A percentile compares a stretch with the other conserved stretches of the same genome.
Conservation (phyloP, 2,888 invertebrate species). For the Xestoiulus laeticollis region DNA sequence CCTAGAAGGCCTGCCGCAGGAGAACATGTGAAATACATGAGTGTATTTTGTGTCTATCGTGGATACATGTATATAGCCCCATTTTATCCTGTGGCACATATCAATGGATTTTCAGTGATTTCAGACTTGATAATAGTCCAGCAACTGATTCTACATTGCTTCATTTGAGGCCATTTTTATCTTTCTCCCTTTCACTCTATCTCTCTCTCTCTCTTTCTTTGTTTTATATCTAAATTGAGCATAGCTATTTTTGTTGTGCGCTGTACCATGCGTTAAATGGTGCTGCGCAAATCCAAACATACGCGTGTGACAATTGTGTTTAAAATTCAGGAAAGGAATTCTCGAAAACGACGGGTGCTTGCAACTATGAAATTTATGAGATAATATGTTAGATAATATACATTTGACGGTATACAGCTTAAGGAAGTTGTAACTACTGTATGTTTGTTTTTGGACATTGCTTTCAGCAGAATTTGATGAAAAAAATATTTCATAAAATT, state of each 20-base stretch:
- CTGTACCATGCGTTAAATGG: not conserved
- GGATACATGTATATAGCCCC: not conserved
- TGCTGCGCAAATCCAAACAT: not conserved
- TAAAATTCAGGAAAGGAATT: not conserved
- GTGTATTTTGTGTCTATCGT: not conserved
- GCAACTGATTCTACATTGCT: not conserved
- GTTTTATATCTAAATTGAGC: not conserved
- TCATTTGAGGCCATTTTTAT: not conserved
- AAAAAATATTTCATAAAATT: too few species aligned
- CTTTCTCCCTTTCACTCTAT: not conserved
- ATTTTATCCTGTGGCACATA: slow-evolving; percentile 4
- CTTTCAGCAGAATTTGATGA: too few species aligned
- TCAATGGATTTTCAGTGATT: not conserved
- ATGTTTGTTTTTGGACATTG: too few species aligned
- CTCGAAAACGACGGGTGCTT: too few species aligned
- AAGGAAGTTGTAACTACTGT: too few species aligned
- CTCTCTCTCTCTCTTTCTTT: not conserved
- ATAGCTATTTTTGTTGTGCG: not conserved
- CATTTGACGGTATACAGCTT: too few species aligned
- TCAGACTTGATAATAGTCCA: not conserved
- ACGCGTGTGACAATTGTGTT: not conserved
- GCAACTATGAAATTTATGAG: too few species aligned
- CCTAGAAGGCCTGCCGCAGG: not conserved
- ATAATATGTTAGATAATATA: too few species aligned
- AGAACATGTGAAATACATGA: slow-evolving; percentile 4